Evolutionary conservation across 2,113 vertebrate genomes (phyloP).

Genomic region (Spea bombifrons): DNA sequence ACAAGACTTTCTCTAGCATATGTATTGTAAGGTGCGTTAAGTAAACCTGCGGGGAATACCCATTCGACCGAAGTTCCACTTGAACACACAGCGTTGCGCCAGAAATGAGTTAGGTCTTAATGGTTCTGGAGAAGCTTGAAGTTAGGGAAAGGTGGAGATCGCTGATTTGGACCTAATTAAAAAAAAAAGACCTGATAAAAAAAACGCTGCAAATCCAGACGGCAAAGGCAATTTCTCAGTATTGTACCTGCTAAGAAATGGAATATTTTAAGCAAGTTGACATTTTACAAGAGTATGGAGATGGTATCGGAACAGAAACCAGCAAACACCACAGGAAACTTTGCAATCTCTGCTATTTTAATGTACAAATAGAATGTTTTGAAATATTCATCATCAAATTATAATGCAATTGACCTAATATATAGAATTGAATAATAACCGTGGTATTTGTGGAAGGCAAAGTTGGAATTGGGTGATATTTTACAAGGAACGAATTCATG

Average conservation of each 20-base stretch:
- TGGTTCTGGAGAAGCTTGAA: conserved; percentile 52
- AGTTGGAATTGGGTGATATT: neutral
- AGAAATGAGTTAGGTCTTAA: conserved; percentile 59
- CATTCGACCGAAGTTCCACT: conserved; percentile 60
- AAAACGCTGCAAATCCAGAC: conserved; percentile 64
- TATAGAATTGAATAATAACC: neutral
- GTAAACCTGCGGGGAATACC: conserved; percentile 61
- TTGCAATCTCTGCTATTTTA: conserved; percentile 50
- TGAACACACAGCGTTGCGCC: conserved; percentile 53
- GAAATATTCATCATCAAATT: conserved; percentile 3
- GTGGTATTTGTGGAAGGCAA: neutral
- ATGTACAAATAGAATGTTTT: neutral
- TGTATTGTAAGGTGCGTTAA: conserved; percentile 60
- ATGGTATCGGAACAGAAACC: conserved; percentile 55
- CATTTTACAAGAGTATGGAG: conserved; percentile 61
- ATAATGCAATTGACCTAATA: neutral
- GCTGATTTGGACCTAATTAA: conserved; percentile 69
- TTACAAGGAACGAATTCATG: conserved; percentile 9
- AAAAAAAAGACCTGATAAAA: conserved; percentile 57
- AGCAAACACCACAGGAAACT: conserved; percentile 49
- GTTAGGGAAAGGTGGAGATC: conserved; percentile 63
- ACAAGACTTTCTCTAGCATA: conserved; percentile 60
- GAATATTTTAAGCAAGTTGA: conserved; percentile 60
- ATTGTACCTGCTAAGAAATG: conserved; percentile 52
- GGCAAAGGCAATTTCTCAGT: conserved; percentile 64